Percentiles rank a stretch among this genome's conserved stretches.
phyloP scores from a whole-genome alignment of 2,113 vertebrate species.

The Circaetus cinerascens region DNA sequence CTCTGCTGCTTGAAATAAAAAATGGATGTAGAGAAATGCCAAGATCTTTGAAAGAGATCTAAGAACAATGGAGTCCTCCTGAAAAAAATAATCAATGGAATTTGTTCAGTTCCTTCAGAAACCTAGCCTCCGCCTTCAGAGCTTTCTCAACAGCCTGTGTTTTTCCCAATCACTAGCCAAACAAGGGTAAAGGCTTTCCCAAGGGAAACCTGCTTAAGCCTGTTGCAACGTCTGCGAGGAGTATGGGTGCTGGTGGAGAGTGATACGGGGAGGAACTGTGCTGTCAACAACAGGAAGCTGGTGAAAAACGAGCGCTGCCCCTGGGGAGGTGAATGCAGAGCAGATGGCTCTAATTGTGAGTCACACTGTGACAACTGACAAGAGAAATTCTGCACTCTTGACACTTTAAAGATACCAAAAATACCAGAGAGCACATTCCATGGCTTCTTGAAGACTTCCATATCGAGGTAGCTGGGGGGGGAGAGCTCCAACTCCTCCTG shows the following conservation, averaged over 20 bases:
- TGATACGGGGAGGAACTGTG: constrained; percentile 79
- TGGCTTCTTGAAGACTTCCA: constrained; percentile 73
- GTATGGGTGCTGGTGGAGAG: constrained; percentile 67
- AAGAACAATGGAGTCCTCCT: background rate
- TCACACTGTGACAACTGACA: constrained; percentile 77
- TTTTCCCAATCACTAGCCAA: constrained; percentile 3
- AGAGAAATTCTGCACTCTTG: constrained; percentile 78
- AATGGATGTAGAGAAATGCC: background rate
- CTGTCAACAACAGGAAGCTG: constrained; percentile 87
- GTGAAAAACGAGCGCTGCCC: constrained; percentile 75
- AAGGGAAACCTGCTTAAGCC: constrained; percentile 52
- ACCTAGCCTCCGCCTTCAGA: background rate
- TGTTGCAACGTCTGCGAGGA: constrained; percentile 30
- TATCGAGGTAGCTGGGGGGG: constrained; percentile 49
- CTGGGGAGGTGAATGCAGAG: constrained; percentile 72
- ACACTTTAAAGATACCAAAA: constrained; percentile 82
- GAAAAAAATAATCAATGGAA: background rate
- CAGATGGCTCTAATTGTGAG: constrained; percentile 82
- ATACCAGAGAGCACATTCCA: constrained; percentile 76
- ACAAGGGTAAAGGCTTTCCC: constrained; percentile 55
- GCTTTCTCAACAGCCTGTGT: constrained; percentile 8
- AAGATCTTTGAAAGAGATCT: background rate
- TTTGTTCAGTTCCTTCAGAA: background rate
- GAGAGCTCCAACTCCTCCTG: constrained; percentile 58
- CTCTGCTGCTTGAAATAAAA: background rate